Evolutionary conservation across 2,113 vertebrate genomes (phyloP).

Genomic region (Halcyon malimbica): DNA sequence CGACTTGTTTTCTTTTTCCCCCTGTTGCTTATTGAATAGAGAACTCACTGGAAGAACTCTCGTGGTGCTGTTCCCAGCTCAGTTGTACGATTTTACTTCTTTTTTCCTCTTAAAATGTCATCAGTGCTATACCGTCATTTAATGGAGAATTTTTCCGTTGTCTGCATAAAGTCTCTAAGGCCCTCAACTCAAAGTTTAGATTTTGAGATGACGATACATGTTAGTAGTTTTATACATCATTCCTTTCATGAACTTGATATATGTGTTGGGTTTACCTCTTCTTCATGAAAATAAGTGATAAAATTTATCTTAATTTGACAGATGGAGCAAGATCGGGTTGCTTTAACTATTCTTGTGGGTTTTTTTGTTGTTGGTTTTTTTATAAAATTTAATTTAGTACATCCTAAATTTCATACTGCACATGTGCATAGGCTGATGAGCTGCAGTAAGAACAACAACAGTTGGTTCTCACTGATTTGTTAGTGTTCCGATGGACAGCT

Average conservation of each 20-base stretch:
- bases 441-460: background rate
- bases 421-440: background rate
- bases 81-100: background rate
- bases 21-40: background rate
- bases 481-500: background rate
- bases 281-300: background rate
- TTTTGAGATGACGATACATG: background rate
- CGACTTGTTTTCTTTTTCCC: background rate
- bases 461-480: background rate
- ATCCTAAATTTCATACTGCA: background rate
- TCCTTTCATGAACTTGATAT: background rate
- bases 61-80: fast-evolving
- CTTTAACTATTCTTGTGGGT: background rate
- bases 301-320: background rate
- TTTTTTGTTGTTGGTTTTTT: background rate
- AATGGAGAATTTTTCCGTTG: background rate
- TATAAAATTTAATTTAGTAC: background rate
- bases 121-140: background rate
- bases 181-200: background rate
- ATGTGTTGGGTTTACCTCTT: background rate
- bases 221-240: background rate
- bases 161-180: background rate
- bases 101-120: background rate
- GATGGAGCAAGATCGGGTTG: background rate
- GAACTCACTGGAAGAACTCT: background rate